Percentiles rank a stretch among this genome's conserved stretches.
Conservation (phyloP, 2,113 vertebrate species). For the Chauna torquata region DNA sequence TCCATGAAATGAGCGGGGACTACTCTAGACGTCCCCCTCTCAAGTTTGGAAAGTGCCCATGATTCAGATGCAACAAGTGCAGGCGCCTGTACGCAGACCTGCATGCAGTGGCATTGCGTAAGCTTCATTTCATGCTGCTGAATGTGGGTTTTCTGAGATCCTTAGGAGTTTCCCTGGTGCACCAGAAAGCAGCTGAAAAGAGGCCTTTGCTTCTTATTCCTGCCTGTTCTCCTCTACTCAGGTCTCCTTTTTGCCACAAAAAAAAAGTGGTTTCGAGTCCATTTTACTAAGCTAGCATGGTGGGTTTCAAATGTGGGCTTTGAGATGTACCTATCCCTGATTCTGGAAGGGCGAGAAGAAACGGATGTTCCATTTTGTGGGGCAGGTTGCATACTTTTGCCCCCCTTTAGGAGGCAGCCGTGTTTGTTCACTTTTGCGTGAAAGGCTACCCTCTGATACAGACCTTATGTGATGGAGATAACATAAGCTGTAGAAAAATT, state of each 20-base stretch:
- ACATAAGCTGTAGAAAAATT: neutral
- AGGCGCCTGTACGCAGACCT: neutral
- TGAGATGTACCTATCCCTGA: neutral
- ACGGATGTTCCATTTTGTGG: neutral
- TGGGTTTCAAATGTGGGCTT: neutral
- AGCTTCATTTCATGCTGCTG: neutral
- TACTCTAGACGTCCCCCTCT: neutral
- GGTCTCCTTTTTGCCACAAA: neutral
- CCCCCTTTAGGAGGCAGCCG: neutral
- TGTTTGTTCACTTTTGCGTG: neutral
- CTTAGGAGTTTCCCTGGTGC: neutral
- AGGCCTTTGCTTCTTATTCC: neutral
- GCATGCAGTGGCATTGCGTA: neutral
- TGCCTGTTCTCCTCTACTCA: neutral
- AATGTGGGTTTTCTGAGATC: neutral
- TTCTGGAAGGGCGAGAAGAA: neutral
- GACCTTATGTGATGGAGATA: neutral
- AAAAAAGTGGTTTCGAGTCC: neutral
- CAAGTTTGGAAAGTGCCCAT: neutral
- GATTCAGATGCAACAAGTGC: too few species aligned
- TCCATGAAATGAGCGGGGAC: neutral
- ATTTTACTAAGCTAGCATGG: neutral
- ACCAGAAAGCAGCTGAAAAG: neutral
- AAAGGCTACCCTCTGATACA: neutral
- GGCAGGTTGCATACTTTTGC: neutral